Conservation (phyloP, 2,888 invertebrate genomes). For the Neoitamus cyanurus region DNA sequence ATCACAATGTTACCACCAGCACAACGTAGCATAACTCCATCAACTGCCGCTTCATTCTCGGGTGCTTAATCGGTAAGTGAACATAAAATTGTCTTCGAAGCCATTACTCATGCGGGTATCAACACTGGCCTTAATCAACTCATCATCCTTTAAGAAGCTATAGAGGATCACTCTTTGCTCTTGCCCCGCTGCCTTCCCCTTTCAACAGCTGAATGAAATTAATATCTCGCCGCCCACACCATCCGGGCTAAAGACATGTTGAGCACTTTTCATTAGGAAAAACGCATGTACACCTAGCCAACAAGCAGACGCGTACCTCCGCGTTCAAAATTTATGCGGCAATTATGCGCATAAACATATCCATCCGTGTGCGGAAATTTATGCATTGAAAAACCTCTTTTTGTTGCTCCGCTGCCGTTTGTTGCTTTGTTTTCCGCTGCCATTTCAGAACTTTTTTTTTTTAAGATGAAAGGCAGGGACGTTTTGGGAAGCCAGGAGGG, state of each 20-base stretch:
- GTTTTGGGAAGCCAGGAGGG: not conserved
- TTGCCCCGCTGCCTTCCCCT: not conserved
- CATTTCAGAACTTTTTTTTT: conserved; percentile 14
- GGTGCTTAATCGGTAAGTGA: not conserved
- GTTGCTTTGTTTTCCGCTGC: not conserved
- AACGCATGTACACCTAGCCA: not conserved
- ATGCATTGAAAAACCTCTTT: conserved; percentile 39
- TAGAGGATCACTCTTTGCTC: not conserved
- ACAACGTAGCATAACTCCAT: not conserved
- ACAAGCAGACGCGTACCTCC: not conserved
- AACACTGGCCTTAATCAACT: conserved; percentile 18
- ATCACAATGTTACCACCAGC: not conserved
- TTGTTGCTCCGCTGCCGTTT: not conserved
- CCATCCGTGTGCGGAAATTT: conserved; percentile 46
- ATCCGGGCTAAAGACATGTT: conserved; percentile 28
- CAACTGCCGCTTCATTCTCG: not conserved
- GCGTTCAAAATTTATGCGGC: conserved; percentile 49
- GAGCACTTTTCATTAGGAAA: conserved; percentile 12
- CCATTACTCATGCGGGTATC: conserved; percentile 1
- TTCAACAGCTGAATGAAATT: not conserved
- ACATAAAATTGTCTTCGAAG: conserved; percentile 20
- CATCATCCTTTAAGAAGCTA: not conserved
- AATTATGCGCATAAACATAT: conserved; percentile 52
- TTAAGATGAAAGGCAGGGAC: not conserved
- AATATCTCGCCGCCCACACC: conserved; percentile 6